Evolutionary conservation across 2,113 vertebrate genomes (phyloP).

Genomic region (Bostrychus sinensis): DNA sequence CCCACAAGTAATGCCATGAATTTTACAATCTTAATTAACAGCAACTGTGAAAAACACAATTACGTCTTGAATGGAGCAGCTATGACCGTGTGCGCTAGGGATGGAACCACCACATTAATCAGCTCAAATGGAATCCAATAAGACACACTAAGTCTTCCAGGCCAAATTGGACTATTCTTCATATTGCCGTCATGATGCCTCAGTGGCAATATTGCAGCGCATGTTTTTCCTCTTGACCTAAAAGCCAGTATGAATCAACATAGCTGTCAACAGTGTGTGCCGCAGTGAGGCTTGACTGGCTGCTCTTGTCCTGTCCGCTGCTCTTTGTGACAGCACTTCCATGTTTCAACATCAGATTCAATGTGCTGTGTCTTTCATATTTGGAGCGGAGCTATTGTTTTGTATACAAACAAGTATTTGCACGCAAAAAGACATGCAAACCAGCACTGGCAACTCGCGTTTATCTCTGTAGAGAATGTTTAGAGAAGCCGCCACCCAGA

Average conservation of each 20-base stretch:
- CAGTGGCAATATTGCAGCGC: conserved; percentile 18
- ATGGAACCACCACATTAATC: conserved; percentile 55
- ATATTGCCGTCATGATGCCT: conserved; percentile 43
- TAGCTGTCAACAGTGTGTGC: conserved; percentile 31
- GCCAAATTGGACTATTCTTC: conserved; percentile 56
- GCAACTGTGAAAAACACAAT: conserved; percentile 62
- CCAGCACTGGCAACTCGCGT: conserved; percentile 18
- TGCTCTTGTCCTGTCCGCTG: conserved; percentile 5
- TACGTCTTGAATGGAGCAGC: conserved; percentile 60
- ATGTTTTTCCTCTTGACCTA: conserved; percentile 42
- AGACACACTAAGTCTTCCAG: conserved; percentile 41
- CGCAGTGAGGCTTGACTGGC: conserved; percentile 18
- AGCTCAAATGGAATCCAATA: conserved; percentile 52
- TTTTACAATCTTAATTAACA: conserved; percentile 75
- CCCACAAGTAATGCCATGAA: conserved; percentile 59
- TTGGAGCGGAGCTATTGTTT: conserved; percentile 43
- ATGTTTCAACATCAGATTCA: conserved; percentile 42
- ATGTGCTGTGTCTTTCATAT: conserved; percentile 34
- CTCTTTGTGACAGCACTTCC: conserved; percentile 26
- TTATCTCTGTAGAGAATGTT: conserved; percentile 48
- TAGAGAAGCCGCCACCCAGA: conserved; percentile 48
- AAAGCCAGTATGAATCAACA: conserved; percentile 47
- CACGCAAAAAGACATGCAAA: conserved; percentile 11
- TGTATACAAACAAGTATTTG: conserved; percentile 23
- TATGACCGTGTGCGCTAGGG: conserved; percentile 17